Evolutionary conservation across 1,140 invertebrate genomes (phyloP), one percentile per base, ranked within the genome.

Genomic region (Eumaeus atala): DNA sequence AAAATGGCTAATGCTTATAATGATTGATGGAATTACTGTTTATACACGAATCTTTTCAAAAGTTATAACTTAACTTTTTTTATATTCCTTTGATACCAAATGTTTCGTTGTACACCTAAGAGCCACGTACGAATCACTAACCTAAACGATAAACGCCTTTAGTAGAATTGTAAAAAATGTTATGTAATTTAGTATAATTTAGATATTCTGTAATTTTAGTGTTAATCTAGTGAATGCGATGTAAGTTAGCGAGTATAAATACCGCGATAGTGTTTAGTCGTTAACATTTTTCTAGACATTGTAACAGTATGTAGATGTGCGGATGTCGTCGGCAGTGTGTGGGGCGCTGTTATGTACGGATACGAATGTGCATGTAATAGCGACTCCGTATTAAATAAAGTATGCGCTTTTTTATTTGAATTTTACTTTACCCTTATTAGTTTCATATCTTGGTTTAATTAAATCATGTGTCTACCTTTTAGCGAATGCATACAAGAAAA

Each of bases 301-400:
- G 9, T 16, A 44, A 16, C 14, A 16, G 9, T 17, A 28, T 28
- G 21, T 28, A 28, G 40, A 10, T 42, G 14, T 40, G 38, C 12
- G 38, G 14, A n/a, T 59, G 50, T 17, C 55, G 38, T 28, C 21
- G 21, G 2, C 21, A 28, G 21, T 28, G 12, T n/a, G 38, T n/a
- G 38, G 10, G 11, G 4, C 38, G n/a, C 12, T 11, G 40, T 59
- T 16, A 1, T 28, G 21, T 28, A 6, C 21, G 40, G 40, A 14
- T 6, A 44, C 40, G 40, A 66, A 58, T 70, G 65, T 73, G n/a
- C n/a, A 73, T 62, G 61, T 63, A 62, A 70, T 76, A 70, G 64
- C 60, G 38, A 60, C 53, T 64, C 60, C 65, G 63, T 75, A 75
- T 74, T 75, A 75, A 75, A 78, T 75, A 75, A 75, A 78, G 59